A percentile compares a stretch with the other conserved stretches of the same genome.
Evolutionary conservation across 2,113 vertebrate genomes (phyloP).

Genomic region (Mola mola): DNA sequence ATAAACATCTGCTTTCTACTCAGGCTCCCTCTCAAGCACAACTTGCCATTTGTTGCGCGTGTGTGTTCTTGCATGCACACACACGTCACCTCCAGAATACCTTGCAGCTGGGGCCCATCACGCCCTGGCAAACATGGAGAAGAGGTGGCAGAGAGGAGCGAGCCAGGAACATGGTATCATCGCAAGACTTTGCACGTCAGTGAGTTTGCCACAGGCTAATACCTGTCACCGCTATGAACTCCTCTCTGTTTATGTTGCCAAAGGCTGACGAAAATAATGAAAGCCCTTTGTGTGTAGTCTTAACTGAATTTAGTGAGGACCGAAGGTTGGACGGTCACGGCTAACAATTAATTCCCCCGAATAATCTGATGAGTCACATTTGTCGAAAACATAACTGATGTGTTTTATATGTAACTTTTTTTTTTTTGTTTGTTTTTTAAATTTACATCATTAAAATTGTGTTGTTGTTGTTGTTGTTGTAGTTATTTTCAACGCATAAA

Average conservation of each 20-base stretch:
- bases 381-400: no score
- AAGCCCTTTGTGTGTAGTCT: no score
- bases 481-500: no score
- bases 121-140: constrained; percentile 48
- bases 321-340: no score
- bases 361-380: no score
- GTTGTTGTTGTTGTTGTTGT: no score
- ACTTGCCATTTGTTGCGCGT: constrained; percentile 15
- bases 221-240: constrained; percentile 18
- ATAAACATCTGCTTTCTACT: constrained; percentile 8
- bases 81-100: constrained; percentile 27
- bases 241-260: constrained; percentile 6
- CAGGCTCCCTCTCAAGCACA: constrained; percentile 18
- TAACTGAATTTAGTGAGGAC: no score
- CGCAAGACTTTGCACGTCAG: constrained; percentile 18
- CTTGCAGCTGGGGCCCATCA: constrained; percentile 45
- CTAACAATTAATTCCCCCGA: no score
- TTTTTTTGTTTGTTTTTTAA: no score
- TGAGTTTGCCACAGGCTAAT: constrained; percentile 30
- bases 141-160: constrained; percentile 23
- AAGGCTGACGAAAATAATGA: constrained; percentile 16
- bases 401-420: no score
- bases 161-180: constrained; percentile 36
- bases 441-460: no score
- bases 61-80: constrained; percentile 38